Evolutionary conservation across 1,140 invertebrate genomes (phyloP).

Genomic region (Xylocopa sonorina): DNA sequence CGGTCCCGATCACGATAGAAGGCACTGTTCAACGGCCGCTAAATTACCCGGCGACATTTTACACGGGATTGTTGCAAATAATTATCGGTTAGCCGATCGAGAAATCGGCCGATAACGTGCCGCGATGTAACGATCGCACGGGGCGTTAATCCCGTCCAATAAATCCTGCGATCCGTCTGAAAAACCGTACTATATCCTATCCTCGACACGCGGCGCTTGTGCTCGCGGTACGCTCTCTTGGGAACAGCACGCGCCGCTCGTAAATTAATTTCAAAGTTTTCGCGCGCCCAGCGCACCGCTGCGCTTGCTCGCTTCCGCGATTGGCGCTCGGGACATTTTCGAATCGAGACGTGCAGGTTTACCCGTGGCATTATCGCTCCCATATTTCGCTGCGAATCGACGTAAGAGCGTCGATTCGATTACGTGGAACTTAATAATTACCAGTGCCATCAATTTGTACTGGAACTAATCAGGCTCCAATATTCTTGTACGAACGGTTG

Average conservation of each 20-base stretch:
- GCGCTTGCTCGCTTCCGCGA: slow-evolving; percentile 39
- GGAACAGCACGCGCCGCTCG: slow-evolving; percentile 72
- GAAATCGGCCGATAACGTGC: slow-evolving; percentile 1
- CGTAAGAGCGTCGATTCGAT: too few relatives aligned
- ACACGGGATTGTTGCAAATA: not conserved
- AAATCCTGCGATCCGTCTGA: slow-evolving; percentile 24
- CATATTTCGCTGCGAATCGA: too few relatives aligned
- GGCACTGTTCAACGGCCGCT: not conserved
- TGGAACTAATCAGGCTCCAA: too few relatives aligned
- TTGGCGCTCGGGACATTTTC: slow-evolving; percentile 51
- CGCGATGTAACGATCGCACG: slow-evolving; percentile 6
- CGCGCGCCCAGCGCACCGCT: slow-evolving; percentile 33
- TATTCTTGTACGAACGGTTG: too few relatives aligned
- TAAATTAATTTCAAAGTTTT: slow-evolving; percentile 74
- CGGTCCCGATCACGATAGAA: slow-evolving; percentile 13
- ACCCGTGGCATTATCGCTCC: not conserved
- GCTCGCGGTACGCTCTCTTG: slow-evolving; percentile 27
- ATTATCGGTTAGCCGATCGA: not conserved
- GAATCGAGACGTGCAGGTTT: not conserved
- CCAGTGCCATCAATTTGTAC: too few relatives aligned
- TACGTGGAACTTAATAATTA: too few relatives aligned
- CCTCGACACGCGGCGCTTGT: too few relatives aligned
- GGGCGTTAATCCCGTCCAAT: slow-evolving; percentile 37
- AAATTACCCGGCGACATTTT: slow-evolving; percentile 9
- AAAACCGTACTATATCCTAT: not conserved